Evolutionary conservation across 2,113 vertebrate species (phyloP).

Genomic region (Fulmarus glacialis): DNA sequence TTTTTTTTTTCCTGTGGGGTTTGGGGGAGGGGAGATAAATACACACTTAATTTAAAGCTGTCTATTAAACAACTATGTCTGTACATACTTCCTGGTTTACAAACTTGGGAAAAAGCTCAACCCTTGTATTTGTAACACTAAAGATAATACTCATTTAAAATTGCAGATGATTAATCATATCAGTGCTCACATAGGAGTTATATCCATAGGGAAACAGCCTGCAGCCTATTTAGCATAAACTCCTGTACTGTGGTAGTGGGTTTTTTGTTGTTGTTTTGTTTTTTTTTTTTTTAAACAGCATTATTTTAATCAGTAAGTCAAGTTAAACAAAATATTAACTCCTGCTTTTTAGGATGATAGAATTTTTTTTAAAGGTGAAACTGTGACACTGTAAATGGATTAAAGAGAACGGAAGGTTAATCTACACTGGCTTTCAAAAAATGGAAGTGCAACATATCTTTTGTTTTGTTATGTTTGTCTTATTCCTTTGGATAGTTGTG

Average conservation of each 20-base stretch:
- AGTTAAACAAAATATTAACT: constrained; percentile 64
- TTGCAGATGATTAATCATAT: constrained; percentile 32
- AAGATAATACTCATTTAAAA: constrained; percentile 53
- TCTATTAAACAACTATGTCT: constrained; percentile 32
- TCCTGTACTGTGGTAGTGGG: constrained; percentile 47
- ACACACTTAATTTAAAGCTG: constrained; percentile 33
- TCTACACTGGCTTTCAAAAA: constrained; percentile 62
- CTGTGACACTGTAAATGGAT: constrained; percentile 57
- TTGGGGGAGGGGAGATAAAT: not conserved
- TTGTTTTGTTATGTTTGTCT: constrained; percentile 15
- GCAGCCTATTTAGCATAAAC: constrained; percentile 55
- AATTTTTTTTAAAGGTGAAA: constrained; percentile 53
- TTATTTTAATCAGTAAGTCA: constrained; percentile 71
- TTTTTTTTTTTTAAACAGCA: constrained; percentile 16
- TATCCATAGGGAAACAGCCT: constrained; percentile 41
- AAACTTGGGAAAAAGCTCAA: constrained; percentile 7
- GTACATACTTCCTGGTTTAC: constrained; percentile 48
- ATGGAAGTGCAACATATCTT: constrained; percentile 25
- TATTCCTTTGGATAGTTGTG: constrained; percentile 37
- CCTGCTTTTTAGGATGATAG: constrained; percentile 67
- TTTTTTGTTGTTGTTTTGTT: not conserved
- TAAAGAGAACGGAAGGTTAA: constrained; percentile 37
- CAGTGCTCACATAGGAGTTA: constrained; percentile 54
- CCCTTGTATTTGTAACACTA: constrained; percentile 51
- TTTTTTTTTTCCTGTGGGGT: not conserved